phyloP scores from a whole-genome alignment of 1,140 invertebrate genomes.

The Pemphigus obesinymphae region DNA sequence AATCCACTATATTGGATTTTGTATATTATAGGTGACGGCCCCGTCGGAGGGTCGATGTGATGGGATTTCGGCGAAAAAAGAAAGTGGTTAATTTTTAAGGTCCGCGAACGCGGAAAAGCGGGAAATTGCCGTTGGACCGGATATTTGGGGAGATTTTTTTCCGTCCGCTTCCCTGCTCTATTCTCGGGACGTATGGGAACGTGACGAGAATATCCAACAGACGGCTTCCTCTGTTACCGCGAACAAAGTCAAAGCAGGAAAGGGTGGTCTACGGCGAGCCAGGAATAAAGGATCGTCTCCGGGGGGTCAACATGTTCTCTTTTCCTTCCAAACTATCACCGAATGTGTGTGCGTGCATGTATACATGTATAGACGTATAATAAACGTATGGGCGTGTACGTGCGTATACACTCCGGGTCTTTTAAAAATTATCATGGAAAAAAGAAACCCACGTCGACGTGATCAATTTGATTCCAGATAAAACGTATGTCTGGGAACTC shows the following conservation, averaged over 20 bases:
- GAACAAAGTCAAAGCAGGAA: neutral
- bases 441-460: neutral
- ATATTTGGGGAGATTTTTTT: conserved; percentile 37
- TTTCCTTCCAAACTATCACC: neutral
- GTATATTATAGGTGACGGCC: neutral
- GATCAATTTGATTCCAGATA: neutral
- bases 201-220: conserved; percentile 22
- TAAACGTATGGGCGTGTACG: neutral
- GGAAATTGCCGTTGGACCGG: conserved; percentile 36
- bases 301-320: neutral
- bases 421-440: neutral
- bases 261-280: neutral
- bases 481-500: neutral
- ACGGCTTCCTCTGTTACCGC: neutral
- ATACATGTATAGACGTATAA: neutral
- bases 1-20: conserved; percentile 24
- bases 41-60: neutral
- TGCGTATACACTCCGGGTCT: neutral
- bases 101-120: conserved; percentile 18
- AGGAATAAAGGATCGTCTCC: conserved; percentile 24
- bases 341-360: neutral
- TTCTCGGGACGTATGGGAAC: neutral
- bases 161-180: neutral
- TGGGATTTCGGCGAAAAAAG: neutral
- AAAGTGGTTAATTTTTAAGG: conserved; percentile 36